These are phyloP conservation scores for Pseudochromis fuscus DNA, from an alignment of 2,797 vertebrate genomes.

Conservation along the genomic window DNA sequence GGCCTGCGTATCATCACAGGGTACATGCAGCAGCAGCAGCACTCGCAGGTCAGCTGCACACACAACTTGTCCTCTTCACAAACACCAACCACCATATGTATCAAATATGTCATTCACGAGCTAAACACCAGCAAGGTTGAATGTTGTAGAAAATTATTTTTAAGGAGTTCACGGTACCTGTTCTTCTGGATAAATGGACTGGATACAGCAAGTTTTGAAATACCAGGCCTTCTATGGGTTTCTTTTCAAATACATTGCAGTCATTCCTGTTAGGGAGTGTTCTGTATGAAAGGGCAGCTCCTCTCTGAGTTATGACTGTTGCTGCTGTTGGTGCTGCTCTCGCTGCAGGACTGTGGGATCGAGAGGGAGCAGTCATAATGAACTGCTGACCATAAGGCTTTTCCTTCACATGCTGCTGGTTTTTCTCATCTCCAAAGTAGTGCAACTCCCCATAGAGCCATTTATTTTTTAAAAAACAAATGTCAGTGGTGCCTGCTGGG, in stretches of 20 bases:
- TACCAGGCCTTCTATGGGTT: conserved; percentile 75
- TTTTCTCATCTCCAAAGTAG: conserved; percentile 21
- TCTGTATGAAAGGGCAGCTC: conserved; percentile 71
- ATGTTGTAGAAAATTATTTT: conserved; percentile 26
- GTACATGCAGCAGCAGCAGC: conserved; percentile 92
- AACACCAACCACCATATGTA: conserved; percentile 9
- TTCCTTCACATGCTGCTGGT: conserved; percentile 38
- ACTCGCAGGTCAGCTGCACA: conserved; percentile 86
- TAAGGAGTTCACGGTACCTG: conserved; percentile 35
- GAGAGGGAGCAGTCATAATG: conserved; percentile 45
- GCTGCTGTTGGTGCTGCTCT: conserved; percentile 34
- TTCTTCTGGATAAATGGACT: conserved; percentile 51
- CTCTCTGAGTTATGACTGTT: conserved; percentile 59
- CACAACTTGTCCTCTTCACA: not conserved
- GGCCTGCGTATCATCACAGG: conserved; percentile 93
- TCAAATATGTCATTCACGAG: conserved; percentile 22
- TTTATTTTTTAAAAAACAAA: conserved; percentile 46
- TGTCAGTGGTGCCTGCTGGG: no score
- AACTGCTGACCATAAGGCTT: conserved; percentile 25
- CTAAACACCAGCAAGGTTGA: conserved; percentile 22
- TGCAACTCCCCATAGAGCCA: conserved; percentile 12
- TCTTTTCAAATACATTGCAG: conserved; percentile 69
- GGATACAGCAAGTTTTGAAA: conserved; percentile 66
- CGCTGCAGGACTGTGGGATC: conserved; percentile 41
- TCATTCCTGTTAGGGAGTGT: conserved; percentile 77